Base-by-base conservation (phyloP, 2,797 vertebrate genomes). In the Numenius phaeopus region DNA sequence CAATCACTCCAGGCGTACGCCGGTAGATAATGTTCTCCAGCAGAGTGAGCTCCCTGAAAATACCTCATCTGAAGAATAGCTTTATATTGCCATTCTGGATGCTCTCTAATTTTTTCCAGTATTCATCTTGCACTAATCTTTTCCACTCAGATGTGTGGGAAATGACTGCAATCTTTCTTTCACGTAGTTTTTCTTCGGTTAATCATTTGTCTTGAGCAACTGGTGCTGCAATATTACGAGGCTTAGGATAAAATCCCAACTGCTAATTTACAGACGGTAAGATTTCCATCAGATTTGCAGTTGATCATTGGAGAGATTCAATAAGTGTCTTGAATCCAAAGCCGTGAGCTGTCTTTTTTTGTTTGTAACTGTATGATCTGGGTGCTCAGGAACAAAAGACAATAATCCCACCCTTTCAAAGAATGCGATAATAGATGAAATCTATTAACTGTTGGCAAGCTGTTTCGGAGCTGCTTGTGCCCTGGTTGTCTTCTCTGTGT, bases 81-180 rank as follows among this genome's bases (percentile, higher is more conserved):
- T 90, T 69, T 67, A 21, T 77, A 40, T 50, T 69, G 54, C 50
- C 14, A 21, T 66, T 78, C 37, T 73, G 69, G 66, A 61, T 75
- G 83, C n/a, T 85, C 37, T 82, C 46, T 90, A 39, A 70, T 85
- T 94, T 92, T 77, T 88, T 73, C 62, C 24, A 69, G 29, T 78
- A 82, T 88, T 88, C 87, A 64, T 85, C 70, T 84, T 69, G 16
- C n/a, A 37, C 66, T 93, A 55, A 94, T 91, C 70, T 84, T 84
- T 65, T 65, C 83, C 75, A 57, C 71, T 90, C 71, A 85, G 79
- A 64, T 82, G 57, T 85, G 40, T 90, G 61, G 66, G 61, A 78
- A 90, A 88, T 90, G 61, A 73, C 76, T 90, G 83, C 66, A 92
- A 42, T 94, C 70, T 55, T 81, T 87, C 75, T 64, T 81, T 64